These are phyloP conservation scores for Norana najaformis DNA, from an alignment of 2,888 invertebrate genomes.

Conservation along the genomic window DNA sequence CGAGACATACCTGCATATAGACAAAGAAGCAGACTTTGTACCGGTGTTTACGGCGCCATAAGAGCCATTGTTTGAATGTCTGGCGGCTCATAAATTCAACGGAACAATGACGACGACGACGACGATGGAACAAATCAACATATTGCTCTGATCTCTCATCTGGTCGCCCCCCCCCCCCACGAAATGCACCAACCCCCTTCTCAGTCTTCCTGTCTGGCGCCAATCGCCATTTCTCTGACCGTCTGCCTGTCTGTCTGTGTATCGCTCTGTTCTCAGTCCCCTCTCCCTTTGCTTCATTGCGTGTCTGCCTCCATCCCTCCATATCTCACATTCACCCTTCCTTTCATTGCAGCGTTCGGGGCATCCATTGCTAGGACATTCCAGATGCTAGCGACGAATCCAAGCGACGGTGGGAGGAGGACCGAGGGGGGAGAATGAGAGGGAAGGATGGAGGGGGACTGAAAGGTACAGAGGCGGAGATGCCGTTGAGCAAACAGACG, in stretches of 20 bases:
- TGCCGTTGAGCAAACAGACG: not conserved
- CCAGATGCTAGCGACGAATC: not conserved
- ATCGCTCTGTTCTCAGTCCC: not conserved
- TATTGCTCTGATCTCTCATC: not conserved
- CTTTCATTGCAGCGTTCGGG: too few relatives aligned
- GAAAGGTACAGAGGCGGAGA: not conserved
- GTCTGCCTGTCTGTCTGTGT: not conserved
- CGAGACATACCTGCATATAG: not conserved
- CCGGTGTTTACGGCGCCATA: not conserved
- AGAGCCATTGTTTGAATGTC: not conserved
- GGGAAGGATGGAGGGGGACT: not conserved
- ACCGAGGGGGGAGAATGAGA: too few relatives aligned
- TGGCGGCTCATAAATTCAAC: slow-evolving; percentile 7
- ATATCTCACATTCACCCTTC: not conserved
- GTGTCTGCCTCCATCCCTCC: not conserved
- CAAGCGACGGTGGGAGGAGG: not conserved
- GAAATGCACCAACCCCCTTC: not conserved
- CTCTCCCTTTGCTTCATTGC: too few relatives aligned
- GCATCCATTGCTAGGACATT: not conserved
- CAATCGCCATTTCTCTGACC: not conserved
- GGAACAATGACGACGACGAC: slow-evolving; percentile 13
- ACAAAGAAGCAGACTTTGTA: not conserved
- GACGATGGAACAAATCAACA: not conserved
- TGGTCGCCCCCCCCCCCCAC: not conserved
- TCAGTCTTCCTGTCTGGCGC: not conserved